A percentile compares a stretch with the other conserved stretches of the same genome.
These are phyloP conservation scores for Formica aserva DNA, from an alignment of 2,888 invertebrate species.

Conservation along the genomic window DNA sequence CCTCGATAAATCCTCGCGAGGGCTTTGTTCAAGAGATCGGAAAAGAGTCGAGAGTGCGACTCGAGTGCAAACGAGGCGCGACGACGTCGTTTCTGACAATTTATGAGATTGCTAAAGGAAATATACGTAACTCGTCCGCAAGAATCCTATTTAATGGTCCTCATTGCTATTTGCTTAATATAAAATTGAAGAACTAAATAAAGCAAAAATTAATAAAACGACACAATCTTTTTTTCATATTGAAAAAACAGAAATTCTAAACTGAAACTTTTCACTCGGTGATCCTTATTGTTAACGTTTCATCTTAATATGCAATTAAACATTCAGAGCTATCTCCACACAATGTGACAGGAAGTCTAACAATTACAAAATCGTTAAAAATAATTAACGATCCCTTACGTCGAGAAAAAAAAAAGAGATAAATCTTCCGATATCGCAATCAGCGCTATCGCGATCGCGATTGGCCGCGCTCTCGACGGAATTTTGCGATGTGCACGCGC, in stretches of 20 bases:
- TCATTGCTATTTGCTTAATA: not conserved
- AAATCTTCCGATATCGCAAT: not conserved
- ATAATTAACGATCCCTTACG: conserved; percentile 1
- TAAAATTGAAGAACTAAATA: not conserved
- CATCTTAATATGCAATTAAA: not conserved
- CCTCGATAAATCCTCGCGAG: conserved; percentile 30
- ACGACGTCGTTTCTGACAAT: not conserved
- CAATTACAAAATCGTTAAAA: not conserved
- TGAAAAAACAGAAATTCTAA: not conserved
- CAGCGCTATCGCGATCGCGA: not conserved
- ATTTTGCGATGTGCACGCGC: not conserved
- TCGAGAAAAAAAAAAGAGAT: not conserved
- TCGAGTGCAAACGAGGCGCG: conserved; percentile 23
- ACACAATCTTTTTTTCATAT: not conserved
- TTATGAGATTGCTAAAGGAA: not conserved
- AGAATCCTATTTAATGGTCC: not conserved
- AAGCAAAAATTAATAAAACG: not conserved
- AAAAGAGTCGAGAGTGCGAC: conserved; percentile 10
- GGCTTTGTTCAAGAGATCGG: conserved; percentile 11
- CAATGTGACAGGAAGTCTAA: not conserved
- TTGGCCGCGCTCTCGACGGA: not conserved
- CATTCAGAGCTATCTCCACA: not conserved
- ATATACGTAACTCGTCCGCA: not conserved
- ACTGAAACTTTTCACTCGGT: not conserved
- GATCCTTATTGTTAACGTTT: not conserved